Percentiles rank a stretch among this genome's conserved stretches.
Conservation (phyloP, 2,888 invertebrate genomes). For the Ophraella communa region DNA sequence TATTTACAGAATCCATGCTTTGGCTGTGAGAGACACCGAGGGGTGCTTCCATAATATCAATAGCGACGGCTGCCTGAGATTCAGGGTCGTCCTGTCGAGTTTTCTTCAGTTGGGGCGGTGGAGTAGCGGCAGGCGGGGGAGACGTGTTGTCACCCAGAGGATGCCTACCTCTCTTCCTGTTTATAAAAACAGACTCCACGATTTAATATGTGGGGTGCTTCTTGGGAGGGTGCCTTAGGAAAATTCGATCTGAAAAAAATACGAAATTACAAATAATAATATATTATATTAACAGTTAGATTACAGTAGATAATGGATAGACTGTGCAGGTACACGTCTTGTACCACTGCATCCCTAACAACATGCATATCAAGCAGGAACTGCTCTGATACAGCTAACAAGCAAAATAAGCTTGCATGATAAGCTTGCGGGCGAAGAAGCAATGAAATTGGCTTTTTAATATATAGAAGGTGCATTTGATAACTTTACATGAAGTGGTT, state of each 20-base stretch:
- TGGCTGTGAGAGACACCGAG: constrained; percentile 85
- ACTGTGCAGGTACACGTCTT: too few relatives aligned
- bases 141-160: constrained; percentile 56
- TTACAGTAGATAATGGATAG: too few relatives aligned
- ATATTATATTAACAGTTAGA: too few relatives aligned
- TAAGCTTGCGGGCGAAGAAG: too few relatives aligned
- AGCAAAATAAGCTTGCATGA: too few relatives aligned
- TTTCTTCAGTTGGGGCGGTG: constrained; percentile 58
- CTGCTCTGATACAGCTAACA: too few relatives aligned
- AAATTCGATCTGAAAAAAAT: constrained; percentile 10
- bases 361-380: too few relatives aligned
- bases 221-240: constrained; percentile 22
- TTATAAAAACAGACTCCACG: constrained; percentile 61
- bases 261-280: too few relatives aligned
- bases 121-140: constrained; percentile 48
- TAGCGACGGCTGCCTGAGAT: constrained; percentile 44
- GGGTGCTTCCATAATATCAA: constrained; percentile 69
- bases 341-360: too few relatives aligned
- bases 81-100: constrained; percentile 56
- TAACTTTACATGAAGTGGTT: too few relatives aligned
- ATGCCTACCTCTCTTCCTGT: constrained; percentile 61
- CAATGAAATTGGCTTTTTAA: too few relatives aligned
- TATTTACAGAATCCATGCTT: constrained; percentile 98
- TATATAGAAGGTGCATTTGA: too few relatives aligned
- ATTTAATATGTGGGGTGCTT: constrained; percentile 52